Evolutionary conservation across 92 coral and sea anemone species (phyloP).

Genomic region (Epizoanthus stellaris): DNA sequence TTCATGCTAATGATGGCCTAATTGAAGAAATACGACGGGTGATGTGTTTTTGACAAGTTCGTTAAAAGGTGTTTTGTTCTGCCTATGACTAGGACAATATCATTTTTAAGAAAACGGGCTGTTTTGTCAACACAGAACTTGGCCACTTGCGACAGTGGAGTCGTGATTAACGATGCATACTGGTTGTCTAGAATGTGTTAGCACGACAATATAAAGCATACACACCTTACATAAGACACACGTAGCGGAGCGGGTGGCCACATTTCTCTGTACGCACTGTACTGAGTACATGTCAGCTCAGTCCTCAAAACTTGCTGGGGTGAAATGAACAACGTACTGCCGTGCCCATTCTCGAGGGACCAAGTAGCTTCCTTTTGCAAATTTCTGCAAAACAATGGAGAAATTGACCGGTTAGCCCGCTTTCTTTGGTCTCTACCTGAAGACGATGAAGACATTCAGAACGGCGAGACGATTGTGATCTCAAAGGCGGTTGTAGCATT

Average conservation of each 20-base stretch:
- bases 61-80: conserved; percentile 93
- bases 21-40: conserved; percentile 73
- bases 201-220: conserved; percentile 24
- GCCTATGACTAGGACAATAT: conserved; percentile 73
- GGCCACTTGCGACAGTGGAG: conserved; percentile 69
- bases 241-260: conserved; percentile 1
- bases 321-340: conserved; percentile 62
- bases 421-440: conserved; percentile 97
- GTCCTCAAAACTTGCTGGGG: neutral
- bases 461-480: conserved; percentile 84
- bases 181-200: conserved; percentile 41
- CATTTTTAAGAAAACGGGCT: conserved; percentile 77
- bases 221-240: conserved; percentile 45
- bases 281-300: conserved; percentile 16
- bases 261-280: conserved; percentile 11
- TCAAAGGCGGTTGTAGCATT: conserved; percentile 92
- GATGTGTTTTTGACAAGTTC: conserved; percentile 87
- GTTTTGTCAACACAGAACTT: conserved; percentile 75
- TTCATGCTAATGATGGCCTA: conserved; percentile 91
- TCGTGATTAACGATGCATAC: conserved; percentile 20
- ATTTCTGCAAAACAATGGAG: conserved; percentile 87
- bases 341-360: conserved; percentile 88
- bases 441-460: conserved; percentile 75
- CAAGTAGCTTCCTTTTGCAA: conserved; percentile 92
- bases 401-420: conserved; percentile 85